These are phyloP conservation scores for Latrodectus elegans DNA, from an alignment of 2,888 invertebrate species.

Conservation along the genomic window DNA sequence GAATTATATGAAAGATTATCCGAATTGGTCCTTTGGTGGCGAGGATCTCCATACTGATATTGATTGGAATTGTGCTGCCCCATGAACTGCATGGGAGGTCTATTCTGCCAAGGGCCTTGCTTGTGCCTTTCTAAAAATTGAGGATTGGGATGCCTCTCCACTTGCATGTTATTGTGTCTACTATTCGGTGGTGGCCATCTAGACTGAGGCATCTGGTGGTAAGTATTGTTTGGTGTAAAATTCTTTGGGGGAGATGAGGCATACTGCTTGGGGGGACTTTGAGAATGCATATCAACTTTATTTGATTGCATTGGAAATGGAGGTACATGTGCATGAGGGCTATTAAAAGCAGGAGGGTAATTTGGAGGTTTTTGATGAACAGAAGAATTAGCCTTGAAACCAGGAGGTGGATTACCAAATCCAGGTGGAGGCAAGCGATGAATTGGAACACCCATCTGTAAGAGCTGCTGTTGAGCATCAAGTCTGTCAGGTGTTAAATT, in stretches of 20 bases:
- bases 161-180: conserved; percentile 11
- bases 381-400: neutral
- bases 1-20: conserved; percentile 29
- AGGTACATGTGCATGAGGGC: neutral
- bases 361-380: neutral
- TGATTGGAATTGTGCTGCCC: conserved; percentile 1
- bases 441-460: conserved; percentile 22
- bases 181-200: neutral
- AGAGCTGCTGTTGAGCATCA: conserved; percentile 1
- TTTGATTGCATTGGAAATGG: conserved; percentile 23
- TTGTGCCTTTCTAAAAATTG: neutral
- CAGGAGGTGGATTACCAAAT: conserved; percentile 30
- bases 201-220: conserved; percentile 1
- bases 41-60: conserved; percentile 8
- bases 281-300: conserved; percentile 21
- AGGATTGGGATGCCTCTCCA: conserved; percentile 18
- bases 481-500: neutral
- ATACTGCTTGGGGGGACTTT: conserved; percentile 39
- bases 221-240: conserved; percentile 9
- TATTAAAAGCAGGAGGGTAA: conserved; percentile 15
- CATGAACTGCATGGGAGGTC: neutral
- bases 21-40: conserved; percentile 33
- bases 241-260: conserved; percentile 50
- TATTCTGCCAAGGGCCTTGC: neutral
- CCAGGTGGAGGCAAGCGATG: conserved; percentile 50